A percentile compares a stretch with the other conserved stretches of the same genome.
phyloP scores from a whole-genome alignment of 2,888 invertebrate genomes.

The Auanema sp. region DNA sequence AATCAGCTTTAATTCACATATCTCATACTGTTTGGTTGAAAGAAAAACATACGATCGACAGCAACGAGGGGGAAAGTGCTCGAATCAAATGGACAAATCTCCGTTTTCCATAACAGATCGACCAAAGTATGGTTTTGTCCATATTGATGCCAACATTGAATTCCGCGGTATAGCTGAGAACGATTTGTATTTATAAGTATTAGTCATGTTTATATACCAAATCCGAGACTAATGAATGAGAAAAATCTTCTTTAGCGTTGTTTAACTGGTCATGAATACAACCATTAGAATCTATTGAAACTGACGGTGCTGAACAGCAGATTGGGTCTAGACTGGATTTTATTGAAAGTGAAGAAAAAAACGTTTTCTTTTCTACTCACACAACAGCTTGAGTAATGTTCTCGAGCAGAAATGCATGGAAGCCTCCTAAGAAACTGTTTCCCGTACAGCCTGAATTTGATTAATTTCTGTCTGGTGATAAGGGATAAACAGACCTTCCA shows the following conservation, averaged over 20 bases:
- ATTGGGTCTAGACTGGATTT: constrained; percentile 57
- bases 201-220: constrained; percentile 20
- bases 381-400: constrained; percentile 56
- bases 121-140: constrained; percentile 51
- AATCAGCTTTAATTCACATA: constrained; percentile 34
- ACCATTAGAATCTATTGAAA: constrained; percentile 47
- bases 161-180: constrained; percentile 44
- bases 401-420: constrained; percentile 58
- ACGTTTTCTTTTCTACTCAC: constrained; percentile 28
- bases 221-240: constrained; percentile 46
- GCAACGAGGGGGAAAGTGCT: constrained; percentile 36
- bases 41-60: constrained; percentile 24
- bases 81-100: constrained; percentile 54
- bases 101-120: constrained; percentile 61
- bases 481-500: constrained; percentile 25
- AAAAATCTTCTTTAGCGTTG: constrained; percentile 39
- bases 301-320: constrained; percentile 55
- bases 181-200: not conserved
- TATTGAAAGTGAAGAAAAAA: not conserved
- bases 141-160: constrained; percentile 63
- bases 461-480: not conserved
- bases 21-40: not conserved
- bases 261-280: constrained; percentile 59
- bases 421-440: constrained; percentile 59
- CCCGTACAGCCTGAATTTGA: constrained; percentile 51